Conservation (phyloP, 1,140 invertebrate genomes). For the Brachionus paranguensis region DNA sequence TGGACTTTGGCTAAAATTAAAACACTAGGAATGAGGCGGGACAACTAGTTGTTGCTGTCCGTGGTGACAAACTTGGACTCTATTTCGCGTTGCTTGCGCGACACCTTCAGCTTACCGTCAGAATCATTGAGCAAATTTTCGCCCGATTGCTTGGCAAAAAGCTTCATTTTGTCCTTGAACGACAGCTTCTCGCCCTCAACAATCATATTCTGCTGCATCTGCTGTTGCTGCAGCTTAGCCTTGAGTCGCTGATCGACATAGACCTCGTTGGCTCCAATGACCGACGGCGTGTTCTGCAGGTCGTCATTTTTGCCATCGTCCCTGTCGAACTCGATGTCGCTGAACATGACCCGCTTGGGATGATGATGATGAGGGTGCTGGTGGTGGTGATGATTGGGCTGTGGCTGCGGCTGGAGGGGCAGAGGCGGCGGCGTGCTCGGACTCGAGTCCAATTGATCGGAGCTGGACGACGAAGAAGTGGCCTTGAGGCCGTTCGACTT, state of each 20-base stretch:
- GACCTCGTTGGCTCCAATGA: conserved; percentile 56
- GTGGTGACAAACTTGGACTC: not conserved
- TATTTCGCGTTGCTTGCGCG: conserved; percentile 22
- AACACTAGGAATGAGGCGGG: not conserved
- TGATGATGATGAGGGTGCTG: not conserved
- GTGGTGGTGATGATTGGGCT: not conserved
- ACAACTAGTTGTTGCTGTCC: not conserved
- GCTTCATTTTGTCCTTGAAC: conserved; percentile 38
- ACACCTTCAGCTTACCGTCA: not conserved
- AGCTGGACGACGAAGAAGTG: conserved; percentile 14
- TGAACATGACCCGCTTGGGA: conserved; percentile 34
- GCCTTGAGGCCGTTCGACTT: not conserved
- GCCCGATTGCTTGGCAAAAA: conserved; percentile 39
- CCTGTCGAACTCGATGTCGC: conserved; percentile 4
- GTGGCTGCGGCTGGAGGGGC: not conserved
- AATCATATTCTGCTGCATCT: not conserved
- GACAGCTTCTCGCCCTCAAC: conserved; percentile 36
- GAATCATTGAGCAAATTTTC: conserved; percentile 7
- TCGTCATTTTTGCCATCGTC: conserved; percentile 29
- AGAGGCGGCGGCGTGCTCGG: conserved; percentile 23
- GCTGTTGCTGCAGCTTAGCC: conserved; percentile 29
- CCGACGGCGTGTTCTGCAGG: not conserved
- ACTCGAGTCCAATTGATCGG: conserved; percentile 5
- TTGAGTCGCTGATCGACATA: conserved; percentile 55
- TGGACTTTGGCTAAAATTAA: not conserved